phyloP scores from a whole-genome alignment of 2,797 vertebrate species.

The Gymnoscopelus microlampas region DNA sequence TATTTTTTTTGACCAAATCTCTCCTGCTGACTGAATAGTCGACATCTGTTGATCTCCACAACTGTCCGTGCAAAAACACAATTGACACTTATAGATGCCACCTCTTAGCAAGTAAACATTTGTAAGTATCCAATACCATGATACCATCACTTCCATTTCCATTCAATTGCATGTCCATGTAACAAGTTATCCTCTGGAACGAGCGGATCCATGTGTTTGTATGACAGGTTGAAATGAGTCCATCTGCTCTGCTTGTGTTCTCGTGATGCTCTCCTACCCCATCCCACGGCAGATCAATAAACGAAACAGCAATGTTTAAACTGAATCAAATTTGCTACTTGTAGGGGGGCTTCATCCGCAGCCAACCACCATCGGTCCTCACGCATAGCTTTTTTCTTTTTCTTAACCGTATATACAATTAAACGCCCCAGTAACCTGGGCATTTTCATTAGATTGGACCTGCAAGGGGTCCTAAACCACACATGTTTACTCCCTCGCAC shows the following conservation, averaged over 20 bases:
- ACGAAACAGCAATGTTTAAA: conserved; percentile 86
- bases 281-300: conserved; percentile 81
- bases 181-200: conserved; percentile 71
- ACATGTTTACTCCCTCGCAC: conserved; percentile 56
- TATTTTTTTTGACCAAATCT: conserved; percentile 10
- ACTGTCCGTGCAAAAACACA: conserved; percentile 20
- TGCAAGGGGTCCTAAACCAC: conserved; percentile 61
- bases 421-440: conserved; percentile 89
- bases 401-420: conserved; percentile 81
- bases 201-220: conserved; percentile 76
- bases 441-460: conserved; percentile 86
- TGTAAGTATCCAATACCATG: conserved; percentile 28
- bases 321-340: conserved; percentile 87
- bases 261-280: conserved; percentile 66
- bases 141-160: conserved; percentile 46
- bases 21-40: neutral
- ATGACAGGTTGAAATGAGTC: conserved; percentile 79
- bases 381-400: conserved; percentile 67
- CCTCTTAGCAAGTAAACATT: conserved; percentile 8
- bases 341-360: conserved; percentile 77
- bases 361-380: conserved; percentile 62
- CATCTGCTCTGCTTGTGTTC: conserved; percentile 78
- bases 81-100: conserved; percentile 4
- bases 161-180: conserved; percentile 56
- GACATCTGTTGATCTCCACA: conserved; percentile 1